phyloP scores from a whole-genome alignment of 37 sponge, comb jelly and placozoan species.

The Cladorhizidae sp. region DNA sequence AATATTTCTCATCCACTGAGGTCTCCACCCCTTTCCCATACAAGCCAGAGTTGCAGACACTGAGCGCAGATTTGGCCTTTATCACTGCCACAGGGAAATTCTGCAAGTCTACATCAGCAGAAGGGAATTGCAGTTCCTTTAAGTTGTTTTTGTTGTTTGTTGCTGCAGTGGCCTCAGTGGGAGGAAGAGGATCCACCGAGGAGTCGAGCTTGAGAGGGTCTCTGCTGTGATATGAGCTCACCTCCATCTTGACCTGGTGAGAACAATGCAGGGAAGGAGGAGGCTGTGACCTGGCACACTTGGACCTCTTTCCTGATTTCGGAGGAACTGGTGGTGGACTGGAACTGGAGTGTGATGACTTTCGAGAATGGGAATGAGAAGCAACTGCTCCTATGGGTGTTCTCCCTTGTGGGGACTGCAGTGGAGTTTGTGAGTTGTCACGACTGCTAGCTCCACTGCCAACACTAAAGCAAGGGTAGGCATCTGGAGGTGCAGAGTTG shows the following conservation, averaged over 20 bases:
- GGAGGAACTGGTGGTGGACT: slow-evolving; percentile 23
- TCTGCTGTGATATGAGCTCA: neutral
- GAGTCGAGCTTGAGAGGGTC: neutral
- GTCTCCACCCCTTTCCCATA: neutral
- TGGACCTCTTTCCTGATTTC: slow-evolving; percentile 16
- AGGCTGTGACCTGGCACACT: neutral
- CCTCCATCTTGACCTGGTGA: neutral
- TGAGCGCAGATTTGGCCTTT: neutral
- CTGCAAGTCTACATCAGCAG: neutral
- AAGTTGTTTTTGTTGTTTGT: neutral
- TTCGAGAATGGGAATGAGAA: neutral
- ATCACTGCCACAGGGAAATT: neutral
- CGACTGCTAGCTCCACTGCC: slow-evolving; percentile 7
- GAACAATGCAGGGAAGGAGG: neutral
- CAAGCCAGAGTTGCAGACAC: neutral
- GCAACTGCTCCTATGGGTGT: slow-evolving; percentile 1
- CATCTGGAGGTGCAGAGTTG: slow-evolving; percentile 19
- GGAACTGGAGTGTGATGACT: neutral
- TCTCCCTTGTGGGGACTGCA: neutral
- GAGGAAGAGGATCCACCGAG: neutral
- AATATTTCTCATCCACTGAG: neutral
- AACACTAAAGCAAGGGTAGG: neutral
- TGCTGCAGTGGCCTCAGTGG: neutral
- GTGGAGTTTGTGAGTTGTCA: neutral
- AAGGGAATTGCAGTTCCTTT: neutral